Evolutionary conservation across 2,113 vertebrate species (phyloP).

Genomic region (Sakesphorus luctuosus): DNA sequence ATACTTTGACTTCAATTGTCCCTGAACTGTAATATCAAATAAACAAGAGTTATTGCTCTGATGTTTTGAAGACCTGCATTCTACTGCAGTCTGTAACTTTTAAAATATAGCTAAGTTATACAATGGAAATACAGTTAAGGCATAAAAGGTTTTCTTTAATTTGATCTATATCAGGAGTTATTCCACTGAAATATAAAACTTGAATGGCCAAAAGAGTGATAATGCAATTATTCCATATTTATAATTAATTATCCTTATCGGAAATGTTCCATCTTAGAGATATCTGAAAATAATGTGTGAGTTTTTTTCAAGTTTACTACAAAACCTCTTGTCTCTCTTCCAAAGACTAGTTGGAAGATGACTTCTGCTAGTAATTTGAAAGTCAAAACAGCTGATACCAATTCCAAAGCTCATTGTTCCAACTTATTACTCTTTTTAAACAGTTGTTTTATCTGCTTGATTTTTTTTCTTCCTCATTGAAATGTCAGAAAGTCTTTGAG

Average conservation of each 20-base stretch:
- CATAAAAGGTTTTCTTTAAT: neutral
- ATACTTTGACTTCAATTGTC: neutral
- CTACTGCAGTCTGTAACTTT: neutral
- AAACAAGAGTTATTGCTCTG: neutral
- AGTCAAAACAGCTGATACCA: neutral
- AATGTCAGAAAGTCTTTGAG: neutral
- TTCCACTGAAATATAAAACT: neutral
- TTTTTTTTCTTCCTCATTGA: neutral
- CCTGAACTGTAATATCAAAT: neutral
- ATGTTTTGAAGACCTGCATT: neutral
- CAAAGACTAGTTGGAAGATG: neutral
- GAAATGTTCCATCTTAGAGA: neutral
- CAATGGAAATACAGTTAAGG: neutral
- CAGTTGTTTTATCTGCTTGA: neutral
- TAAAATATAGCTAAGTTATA: neutral
- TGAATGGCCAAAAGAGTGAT: neutral
- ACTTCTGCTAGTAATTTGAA: neutral
- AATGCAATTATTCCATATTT: neutral
- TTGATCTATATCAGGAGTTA: neutral
- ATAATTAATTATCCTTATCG: neutral
- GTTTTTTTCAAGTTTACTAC: neutral
- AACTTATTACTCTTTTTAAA: neutral
- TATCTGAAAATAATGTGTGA: neutral
- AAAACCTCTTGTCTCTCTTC: neutral
- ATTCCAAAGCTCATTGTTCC: neutral